Evolutionary conservation across 2,888 invertebrate species (phyloP), one percentile per base, ranked within the genome.

Genomic region (Monoplex corrugatus): DNA sequence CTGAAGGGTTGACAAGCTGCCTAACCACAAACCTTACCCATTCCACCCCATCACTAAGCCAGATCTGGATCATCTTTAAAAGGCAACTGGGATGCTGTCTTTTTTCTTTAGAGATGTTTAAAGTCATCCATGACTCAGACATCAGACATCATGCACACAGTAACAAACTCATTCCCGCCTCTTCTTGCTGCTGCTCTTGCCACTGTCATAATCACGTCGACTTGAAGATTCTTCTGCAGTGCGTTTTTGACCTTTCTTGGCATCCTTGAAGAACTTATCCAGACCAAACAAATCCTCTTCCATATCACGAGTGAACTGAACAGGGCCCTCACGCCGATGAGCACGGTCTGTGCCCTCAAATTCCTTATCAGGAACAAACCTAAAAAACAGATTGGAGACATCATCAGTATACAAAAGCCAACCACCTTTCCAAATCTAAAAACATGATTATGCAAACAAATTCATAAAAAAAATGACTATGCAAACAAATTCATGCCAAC

Each of bases 331-430:
- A 19, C 95, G 91, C 32, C 94, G 92, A 3, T 94, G 92, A 72
- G 92, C 93, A 13, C 98, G 97, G 94, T 98, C 98, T 0, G 98
- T 98, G 0, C 99, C 99, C 13, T 98, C 98, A 94, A 99, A 99
- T 95, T 98, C 99, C 95, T 99, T 99, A 96, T 99, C 99, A 0
- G 99, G 99, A 38, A 99, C 99, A 97, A 99, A 99, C 93, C 98
- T 98, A 96, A 63, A 93, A 92, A 43, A 89, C 57, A 92, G 87
- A 82, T 83, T 83, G 44, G n/a, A n/a, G n/a, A n/a, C n/a, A n/a
- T n/a, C n/a, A n/a, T n/a, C n/a, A n/a, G n/a, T n/a, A n/a, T n/a
- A n/a, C n/a, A n/a, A n/a, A n/a, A n/a, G n/a, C n/a, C n/a, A n/a
- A n/a, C n/a, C n/a, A n/a, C n/a, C n/a, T n/a, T n/a, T n/a, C n/a